Percentiles rank a stretch among this genome's conserved stretches.
Evolutionary conservation across 2,797 vertebrate species (phyloP).

Genomic region (Sciurus vulgaris): DNA sequence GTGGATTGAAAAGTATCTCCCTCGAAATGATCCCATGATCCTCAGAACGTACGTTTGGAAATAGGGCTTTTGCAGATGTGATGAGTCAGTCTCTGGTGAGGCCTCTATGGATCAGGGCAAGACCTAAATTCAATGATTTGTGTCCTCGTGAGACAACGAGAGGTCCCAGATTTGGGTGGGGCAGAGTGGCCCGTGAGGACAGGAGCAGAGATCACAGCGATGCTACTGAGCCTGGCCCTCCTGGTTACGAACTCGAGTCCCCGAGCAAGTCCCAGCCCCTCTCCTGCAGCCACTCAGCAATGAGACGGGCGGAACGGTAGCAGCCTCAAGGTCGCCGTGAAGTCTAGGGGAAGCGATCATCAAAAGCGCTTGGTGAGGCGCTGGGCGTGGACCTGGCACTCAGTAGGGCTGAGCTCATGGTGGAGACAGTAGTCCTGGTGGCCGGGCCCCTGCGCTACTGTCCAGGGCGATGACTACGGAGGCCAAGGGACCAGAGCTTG

Average conservation of each 20-base stretch:
- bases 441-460: too few species aligned
- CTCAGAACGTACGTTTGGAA: background rate
- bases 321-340: background rate
- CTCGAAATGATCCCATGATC: background rate
- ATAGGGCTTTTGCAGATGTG: background rate
- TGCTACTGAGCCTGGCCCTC: background rate
- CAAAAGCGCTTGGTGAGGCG: background rate
- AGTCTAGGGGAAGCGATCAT: background rate
- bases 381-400: too few species aligned
- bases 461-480: background rate
- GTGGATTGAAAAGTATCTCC: background rate
- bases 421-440: background rate
- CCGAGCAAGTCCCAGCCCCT: background rate
- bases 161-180: background rate
- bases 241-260: background rate
- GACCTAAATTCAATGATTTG: background rate
- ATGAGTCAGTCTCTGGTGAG: background rate
- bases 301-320: background rate
- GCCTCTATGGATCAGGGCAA: too few species aligned
- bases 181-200: background rate
- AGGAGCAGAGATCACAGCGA: background rate
- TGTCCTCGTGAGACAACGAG: background rate
- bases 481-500: background rate
- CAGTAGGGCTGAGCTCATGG: rapidly evolving
- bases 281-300: background rate